Base-by-base conservation (phyloP, 2,113 vertebrate species). In the Circaetus cinerascens region DNA sequence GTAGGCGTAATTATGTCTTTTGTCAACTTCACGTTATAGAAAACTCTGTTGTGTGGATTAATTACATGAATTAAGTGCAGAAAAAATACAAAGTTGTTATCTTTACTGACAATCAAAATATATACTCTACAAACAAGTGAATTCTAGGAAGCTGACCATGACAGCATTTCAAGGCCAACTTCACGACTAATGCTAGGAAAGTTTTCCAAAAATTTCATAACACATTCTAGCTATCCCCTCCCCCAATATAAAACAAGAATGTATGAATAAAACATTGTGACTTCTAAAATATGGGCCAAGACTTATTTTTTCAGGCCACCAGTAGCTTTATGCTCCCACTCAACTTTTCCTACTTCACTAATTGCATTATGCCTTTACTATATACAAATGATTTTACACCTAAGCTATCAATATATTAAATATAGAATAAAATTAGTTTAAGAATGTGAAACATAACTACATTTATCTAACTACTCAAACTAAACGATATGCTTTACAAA, bases 391-490 rank as follows among this genome's bases (percentile, higher is more conserved):
- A 97, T 93, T 98, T 98, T 95, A 97, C 95, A 97, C 51, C 95
- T 97, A 97, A 96, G 95, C 92, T 98, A 96, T 86, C 90, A 98
- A 98, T 98, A 98, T 98, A 98, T 98, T 98, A 98, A 98, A 98
- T 98, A 97, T 95, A 94, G 96, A 97, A 98, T 98, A 98, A 98
- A 98, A 97, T 98, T 93, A 97, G 96, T 74, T 96, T 83, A 97
- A 97, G 96, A 95, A 98, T 86, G 97, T 90, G 96, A 97, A 98
- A 97, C 93, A 21, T 91, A 96, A 89, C 92, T 94, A 82, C 96
- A 92, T 91, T 93, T 71, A 91, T 57, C 95, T 85, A 97, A 94
- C 79, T 95, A 97, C 73, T 91, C 88, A 95, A 98, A 95, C 79
- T 83, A 94, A 97, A 96, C 1, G 9, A 93, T 93, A 91, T 74